These are phyloP conservation scores for Mythimna loreyi DNA, from an alignment of 2,888 invertebrate species.

Conservation along the genomic window DNA sequence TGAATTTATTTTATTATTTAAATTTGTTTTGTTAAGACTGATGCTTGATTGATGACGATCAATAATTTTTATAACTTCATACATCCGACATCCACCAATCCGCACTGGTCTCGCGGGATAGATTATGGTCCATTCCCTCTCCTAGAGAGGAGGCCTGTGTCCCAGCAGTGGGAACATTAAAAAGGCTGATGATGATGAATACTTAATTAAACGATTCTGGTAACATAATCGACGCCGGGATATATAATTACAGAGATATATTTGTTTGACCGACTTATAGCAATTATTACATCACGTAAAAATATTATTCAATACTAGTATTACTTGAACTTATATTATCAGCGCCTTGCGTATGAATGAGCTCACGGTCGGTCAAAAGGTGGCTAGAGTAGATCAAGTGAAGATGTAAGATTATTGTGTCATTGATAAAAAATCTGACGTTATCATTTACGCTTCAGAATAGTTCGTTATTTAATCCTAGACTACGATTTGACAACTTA, in stretches of 20 bases:
- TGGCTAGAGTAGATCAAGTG: slow-evolving; percentile 1
- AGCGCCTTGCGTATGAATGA: slow-evolving; percentile 34
- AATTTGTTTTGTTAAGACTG: neutral
- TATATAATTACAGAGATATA: neutral
- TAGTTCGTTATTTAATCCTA: too few relatives aligned
- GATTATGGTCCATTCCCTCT: too few relatives aligned
- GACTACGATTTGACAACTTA: too few relatives aligned
- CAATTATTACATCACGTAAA: slow-evolving; percentile 36
- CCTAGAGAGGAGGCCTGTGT: too few relatives aligned
- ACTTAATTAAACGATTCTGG: neutral
- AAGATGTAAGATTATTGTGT: slow-evolving; percentile 43
- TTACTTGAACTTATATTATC: slow-evolving; percentile 21
- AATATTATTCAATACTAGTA: slow-evolving; percentile 18
- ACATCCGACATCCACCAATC: too few relatives aligned
- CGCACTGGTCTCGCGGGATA: too few relatives aligned
- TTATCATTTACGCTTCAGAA: slow-evolving; percentile 30
- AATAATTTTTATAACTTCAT: too few relatives aligned
- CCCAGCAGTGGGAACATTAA: too few relatives aligned
- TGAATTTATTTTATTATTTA: too few relatives aligned
- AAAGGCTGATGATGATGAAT: too few relatives aligned
- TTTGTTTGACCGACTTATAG: neutral
- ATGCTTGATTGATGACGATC: too few relatives aligned
- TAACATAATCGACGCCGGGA: neutral
- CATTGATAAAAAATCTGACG: slow-evolving; percentile 33
- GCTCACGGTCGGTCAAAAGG: slow-evolving; percentile 52